These are phyloP conservation scores for Ericerus pela DNA, from an alignment of 1,140 invertebrate genomes.

Conservation along the genomic window DNA sequence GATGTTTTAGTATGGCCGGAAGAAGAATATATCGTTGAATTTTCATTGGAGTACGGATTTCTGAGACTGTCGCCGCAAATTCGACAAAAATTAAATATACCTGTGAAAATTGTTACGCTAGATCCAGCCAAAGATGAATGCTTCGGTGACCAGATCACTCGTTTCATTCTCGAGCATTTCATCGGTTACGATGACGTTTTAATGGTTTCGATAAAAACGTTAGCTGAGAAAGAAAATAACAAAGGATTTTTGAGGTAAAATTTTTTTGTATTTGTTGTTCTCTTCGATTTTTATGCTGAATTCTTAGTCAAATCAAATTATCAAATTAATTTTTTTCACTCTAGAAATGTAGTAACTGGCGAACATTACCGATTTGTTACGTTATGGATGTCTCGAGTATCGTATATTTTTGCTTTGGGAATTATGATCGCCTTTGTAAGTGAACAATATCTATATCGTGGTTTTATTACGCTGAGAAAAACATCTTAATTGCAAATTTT, in stretches of 20 bases:
- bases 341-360: slow-evolving; percentile 90
- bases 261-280: no score
- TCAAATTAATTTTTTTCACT: slow-evolving; percentile 26
- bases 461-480: no score
- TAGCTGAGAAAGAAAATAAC: slow-evolving; percentile 92
- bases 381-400: slow-evolving; percentile 85
- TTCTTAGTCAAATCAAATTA: neutral
- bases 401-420: slow-evolving; percentile 84
- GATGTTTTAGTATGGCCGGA: slow-evolving; percentile 51
- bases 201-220: slow-evolving; percentile 86
- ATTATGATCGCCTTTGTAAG: slow-evolving; percentile 98
- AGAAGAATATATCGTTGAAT: slow-evolving; percentile 94
- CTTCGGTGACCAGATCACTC: slow-evolving; percentile 83
- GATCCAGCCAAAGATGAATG: slow-evolving; percentile 78
- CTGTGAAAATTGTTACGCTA: slow-evolving; percentile 79
- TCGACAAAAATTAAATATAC: slow-evolving; percentile 71
- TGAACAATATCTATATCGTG: no score
- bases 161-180: slow-evolving; percentile 80
- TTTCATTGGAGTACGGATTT: slow-evolving; percentile 93
- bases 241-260: slow-evolving; percentile 74
- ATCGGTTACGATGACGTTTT: slow-evolving; percentile 93
- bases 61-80: slow-evolving; percentile 73
- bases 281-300: no score
- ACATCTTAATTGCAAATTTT: no score
- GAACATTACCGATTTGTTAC: slow-evolving; percentile 97